Conservation (phyloP, 2,797 vertebrate genomes). For the Ammospiza maritima region DNA sequence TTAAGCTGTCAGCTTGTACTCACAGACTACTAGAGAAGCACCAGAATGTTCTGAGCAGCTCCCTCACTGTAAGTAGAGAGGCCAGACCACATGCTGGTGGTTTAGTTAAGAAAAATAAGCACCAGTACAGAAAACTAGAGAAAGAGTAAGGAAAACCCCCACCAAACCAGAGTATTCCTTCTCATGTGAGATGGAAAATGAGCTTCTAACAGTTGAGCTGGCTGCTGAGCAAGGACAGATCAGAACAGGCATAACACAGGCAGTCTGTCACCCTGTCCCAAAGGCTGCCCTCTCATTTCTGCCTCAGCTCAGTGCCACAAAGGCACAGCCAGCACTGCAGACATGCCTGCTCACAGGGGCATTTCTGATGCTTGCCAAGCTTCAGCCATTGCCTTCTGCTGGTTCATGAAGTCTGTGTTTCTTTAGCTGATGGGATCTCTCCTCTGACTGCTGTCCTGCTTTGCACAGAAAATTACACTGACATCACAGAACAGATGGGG, state of each 20-base stretch:
- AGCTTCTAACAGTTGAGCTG: neutral
- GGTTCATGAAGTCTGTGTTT: neutral
- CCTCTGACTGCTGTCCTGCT: neutral
- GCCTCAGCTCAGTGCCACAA: neutral
- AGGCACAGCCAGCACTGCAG: neutral
- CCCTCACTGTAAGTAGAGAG: neutral
- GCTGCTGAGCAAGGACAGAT: neutral
- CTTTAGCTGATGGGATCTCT: neutral
- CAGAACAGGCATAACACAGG: fast-evolving
- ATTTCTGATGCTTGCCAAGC: neutral
- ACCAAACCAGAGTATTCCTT: neutral
- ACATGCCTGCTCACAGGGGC: fast-evolving
- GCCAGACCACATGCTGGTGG: neutral
- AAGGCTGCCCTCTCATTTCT: neutral
- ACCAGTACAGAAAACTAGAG: neutral
- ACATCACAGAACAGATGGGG: fast-evolving
- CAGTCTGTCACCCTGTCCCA: neutral
- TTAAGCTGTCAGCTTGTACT: neutral
- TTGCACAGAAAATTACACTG: neutral
- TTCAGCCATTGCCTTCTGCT: neutral
- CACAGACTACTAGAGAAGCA: neutral
- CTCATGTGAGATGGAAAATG: neutral
- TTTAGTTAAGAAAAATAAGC: neutral
- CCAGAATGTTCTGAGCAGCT: neutral
- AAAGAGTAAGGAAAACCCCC: neutral